Evolutionary conservation across 2,888 invertebrate species (phyloP), one percentile per base, ranked within the genome.

Genomic region (Myopa testacea): DNA sequence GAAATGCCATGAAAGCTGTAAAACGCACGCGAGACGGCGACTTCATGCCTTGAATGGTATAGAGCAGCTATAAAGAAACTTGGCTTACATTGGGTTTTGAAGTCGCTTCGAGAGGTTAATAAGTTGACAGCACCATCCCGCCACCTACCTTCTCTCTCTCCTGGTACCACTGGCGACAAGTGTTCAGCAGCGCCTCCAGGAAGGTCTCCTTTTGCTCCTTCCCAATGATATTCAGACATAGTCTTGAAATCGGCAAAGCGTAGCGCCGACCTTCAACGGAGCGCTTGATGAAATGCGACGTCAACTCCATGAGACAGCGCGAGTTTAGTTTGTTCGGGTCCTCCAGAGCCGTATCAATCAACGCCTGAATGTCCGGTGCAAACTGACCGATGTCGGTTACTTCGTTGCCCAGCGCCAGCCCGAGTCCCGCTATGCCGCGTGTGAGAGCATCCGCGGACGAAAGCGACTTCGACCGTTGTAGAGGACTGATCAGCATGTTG

Each of bases 141-240:
- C 14, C 14, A 73, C 45, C 63, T 84, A 93, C 91, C 88, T 93
- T 93, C 83, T 93, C 94, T 58, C 95, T 90, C 90, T 96, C 96
- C 88, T 95, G 95, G 90, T 95, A 96, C 94, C 94, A 95, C 89
- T 96, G 96, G 88, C 96, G 95, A 89, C 96, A 96, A 62, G 94
- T 95, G 89, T 97, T 97, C 82, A 97, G 91, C 82, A 97, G 91
- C 58, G 96, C 95, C 90, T 97, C 97, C 84, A 96, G 91, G 90
- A 96, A 97, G 63, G 96, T 96, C 90, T 96, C 95, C 82, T 94
- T 94, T 84, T 93, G 93, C 90, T 97, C 97, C 88, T 94, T 94
- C 91, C 96, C 95, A 82, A 96, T 95, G 72, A 96, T 95, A 79
- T 94, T 93, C 84, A 96, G 93, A 89, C 96, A 96, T 81, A 96